These are phyloP conservation scores for Aleadryas rufinucha DNA, from an alignment of 2,113 vertebrate genomes.

Conservation along the genomic window DNA sequence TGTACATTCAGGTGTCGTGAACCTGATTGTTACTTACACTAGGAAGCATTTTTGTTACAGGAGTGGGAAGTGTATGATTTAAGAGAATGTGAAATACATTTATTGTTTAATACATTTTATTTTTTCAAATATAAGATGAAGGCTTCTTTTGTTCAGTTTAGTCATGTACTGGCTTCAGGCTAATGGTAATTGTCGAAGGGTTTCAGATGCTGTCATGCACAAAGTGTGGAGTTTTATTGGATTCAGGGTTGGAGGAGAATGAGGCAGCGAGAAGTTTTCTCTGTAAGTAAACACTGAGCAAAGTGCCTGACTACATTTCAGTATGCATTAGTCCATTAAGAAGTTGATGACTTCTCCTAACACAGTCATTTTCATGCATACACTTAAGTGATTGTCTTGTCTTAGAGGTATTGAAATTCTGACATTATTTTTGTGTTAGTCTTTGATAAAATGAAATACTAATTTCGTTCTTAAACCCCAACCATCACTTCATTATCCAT, in stretches of 20 bases:
- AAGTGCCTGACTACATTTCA: not conserved
- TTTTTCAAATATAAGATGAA: not conserved
- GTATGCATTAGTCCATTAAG: not conserved
- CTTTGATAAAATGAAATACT: not conserved
- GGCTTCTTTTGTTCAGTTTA: not conserved
- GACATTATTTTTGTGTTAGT: not conserved
- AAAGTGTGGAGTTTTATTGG: not conserved
- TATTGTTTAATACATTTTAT: not conserved
- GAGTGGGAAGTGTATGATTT: not conserved
- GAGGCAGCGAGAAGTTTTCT: not conserved
- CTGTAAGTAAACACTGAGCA: not conserved
- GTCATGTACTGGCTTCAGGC: not conserved
- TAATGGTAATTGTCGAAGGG: not conserved
- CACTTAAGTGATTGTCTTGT: not conserved
- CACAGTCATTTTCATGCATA: not conserved
- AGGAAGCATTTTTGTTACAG: not conserved
- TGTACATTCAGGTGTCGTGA: accelerated
- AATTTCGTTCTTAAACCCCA: not conserved
- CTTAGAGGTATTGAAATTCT: not conserved
- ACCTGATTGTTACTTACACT: not conserved
- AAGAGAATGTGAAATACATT: not conserved
- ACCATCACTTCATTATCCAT: not conserved
- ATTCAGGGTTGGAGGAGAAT: not conserved
- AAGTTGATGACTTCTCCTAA: not conserved
- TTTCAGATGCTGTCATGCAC: not conserved